phyloP scores from a whole-genome alignment of 2,888 invertebrate species.

The Mythimna ferrago region DNA sequence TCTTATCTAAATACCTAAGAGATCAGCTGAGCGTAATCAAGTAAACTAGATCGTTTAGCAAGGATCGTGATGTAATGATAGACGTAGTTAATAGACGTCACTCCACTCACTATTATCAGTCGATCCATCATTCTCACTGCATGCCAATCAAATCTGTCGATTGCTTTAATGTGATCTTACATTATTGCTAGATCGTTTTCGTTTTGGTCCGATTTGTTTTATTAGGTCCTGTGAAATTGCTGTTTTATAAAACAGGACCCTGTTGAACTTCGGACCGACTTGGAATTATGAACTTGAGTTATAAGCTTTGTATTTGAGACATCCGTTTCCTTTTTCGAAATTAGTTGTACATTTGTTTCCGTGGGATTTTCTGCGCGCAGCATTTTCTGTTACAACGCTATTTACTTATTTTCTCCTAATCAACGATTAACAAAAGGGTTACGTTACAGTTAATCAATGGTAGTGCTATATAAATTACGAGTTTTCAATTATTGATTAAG shows the following conservation, averaged over 20 bases:
- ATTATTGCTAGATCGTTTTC: constrained; percentile 12
- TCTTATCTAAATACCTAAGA: neutral
- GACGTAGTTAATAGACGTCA: constrained; percentile 20
- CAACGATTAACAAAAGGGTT: neutral
- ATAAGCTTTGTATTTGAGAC: too few relatives aligned
- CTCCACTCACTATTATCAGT: constrained; percentile 26
- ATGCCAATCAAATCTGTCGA: constrained; percentile 42
- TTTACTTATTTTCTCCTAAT: too few relatives aligned
- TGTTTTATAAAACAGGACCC: too few relatives aligned
- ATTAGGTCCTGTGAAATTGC: neutral
- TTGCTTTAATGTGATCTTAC: constrained; percentile 12
- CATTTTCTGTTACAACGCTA: too few relatives aligned
- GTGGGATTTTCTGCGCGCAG: too few relatives aligned
- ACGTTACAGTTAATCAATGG: neutral
- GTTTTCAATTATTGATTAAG: neutral
- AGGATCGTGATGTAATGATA: neutral
- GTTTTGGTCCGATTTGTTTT: neutral
- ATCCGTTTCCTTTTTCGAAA: too few relatives aligned
- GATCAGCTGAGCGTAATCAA: constrained; percentile 10
- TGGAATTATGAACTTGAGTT: too few relatives aligned
- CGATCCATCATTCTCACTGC: constrained; percentile 56
- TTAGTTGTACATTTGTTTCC: too few relatives aligned
- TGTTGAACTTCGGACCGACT: too few relatives aligned
- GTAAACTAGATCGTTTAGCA: constrained; percentile 15
- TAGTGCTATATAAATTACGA: neutral